Evolutionary conservation across 53 echinoderm and acorn worm species (phyloP), one percentile per base, ranked within the genome.

Genomic region (Stichopus horrens): DNA sequence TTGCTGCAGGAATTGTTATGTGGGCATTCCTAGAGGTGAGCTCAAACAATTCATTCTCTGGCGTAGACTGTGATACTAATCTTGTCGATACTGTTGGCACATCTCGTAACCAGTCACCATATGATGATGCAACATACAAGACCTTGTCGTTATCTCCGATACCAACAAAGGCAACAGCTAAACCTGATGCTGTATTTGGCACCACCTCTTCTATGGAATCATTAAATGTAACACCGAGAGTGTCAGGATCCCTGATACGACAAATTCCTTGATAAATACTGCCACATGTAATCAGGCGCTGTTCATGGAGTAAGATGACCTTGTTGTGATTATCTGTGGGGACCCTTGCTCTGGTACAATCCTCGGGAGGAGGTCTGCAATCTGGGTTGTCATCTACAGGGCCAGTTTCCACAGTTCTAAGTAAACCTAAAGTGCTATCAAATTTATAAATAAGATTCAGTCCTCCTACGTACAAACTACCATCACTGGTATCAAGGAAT

Each of bases 321-420:
- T 94, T 96, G 75, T 93, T 96, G 55, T 88, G 23, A 89, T 96
- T 94, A 53, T 96, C 87, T 58, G 92, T 94, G 56, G 58, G 11
- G 18, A 54, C 68, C 67, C 73, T 66, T 88, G n/a, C n/a, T 68
- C 7, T 14, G 5, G 14, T 4, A 77, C 95, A 95, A 59, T 10
- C 16, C 52, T n/a, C 9, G 19, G 86, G 88, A 4, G 91, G 91
- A 57, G 94, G 94, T 52, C 21, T 13, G 68, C 96, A 96, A 9
- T 21, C 23, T 37, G 53, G 66, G 77, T 74, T 89, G 54, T 94
- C 96, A 11, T 78, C 19, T 10, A 89, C 90, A 52, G 96, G 96
- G 7, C 96, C 96, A 8, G 94, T 94, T 5, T 71, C 83, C 11
- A 77, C 75, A 53, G 80, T 54, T 7, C 8, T 82, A n/a, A 83